Conservation (phyloP, 2,113 vertebrate genomes). For the Corvus cornix region DNA sequence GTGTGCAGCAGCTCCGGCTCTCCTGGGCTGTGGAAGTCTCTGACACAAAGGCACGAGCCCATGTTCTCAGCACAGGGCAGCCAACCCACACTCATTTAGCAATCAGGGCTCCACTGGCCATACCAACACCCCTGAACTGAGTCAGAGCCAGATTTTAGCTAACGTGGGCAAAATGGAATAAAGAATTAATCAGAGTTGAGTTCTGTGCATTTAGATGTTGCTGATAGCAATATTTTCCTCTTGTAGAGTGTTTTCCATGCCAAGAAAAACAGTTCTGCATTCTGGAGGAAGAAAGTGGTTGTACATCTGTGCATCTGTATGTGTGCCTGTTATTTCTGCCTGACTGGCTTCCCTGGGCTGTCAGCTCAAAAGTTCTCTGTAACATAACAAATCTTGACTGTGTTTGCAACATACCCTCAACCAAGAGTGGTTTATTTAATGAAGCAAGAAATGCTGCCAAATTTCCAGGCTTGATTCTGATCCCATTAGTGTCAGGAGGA, state of each 20-base stretch:
- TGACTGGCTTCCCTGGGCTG: neutral
- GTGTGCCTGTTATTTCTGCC: neutral
- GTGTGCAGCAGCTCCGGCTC: neutral
- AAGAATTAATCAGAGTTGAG: neutral
- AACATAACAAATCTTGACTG: neutral
- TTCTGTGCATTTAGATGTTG: neutral
- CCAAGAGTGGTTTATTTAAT: neutral
- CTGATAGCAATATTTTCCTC: neutral
- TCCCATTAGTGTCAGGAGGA: neutral
- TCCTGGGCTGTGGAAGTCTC: neutral
- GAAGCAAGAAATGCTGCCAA: neutral
- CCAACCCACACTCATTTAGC: neutral
- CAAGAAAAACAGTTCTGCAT: neutral
- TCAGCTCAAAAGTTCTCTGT: slow-evolving; percentile 5
- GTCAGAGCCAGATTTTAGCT: neutral
- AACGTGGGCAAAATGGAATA: neutral
- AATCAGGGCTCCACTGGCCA: neutral
- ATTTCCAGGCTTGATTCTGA: neutral
- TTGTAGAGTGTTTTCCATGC: neutral
- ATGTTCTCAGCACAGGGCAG: neutral
- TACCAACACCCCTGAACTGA: neutral
- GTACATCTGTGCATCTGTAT: neutral
- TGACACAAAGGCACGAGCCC: neutral
- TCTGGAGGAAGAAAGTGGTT: neutral
- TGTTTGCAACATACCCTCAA: neutral